Evolutionary conservation across 2,113 vertebrate genomes (phyloP).

Genomic region (Rhea americana): DNA sequence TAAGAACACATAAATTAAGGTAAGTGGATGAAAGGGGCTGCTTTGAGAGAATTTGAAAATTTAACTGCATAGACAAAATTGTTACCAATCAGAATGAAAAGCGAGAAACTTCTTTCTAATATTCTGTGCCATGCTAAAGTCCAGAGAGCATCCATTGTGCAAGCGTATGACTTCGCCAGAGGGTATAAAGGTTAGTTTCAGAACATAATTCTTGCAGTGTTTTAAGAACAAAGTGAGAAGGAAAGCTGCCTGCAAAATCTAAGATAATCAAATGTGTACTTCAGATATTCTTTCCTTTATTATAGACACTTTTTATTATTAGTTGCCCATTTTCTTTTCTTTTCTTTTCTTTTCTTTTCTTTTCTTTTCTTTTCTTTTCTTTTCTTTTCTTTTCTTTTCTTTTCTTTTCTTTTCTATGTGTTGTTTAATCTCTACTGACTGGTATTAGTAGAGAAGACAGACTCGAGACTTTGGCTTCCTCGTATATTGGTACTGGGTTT

Average conservation of each 20-base stretch:
- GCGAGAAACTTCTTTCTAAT: background rate
- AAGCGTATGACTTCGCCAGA: background rate
- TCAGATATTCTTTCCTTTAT: background rate
- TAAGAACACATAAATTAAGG: background rate
- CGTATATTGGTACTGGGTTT: background rate
- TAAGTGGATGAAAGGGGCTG: background rate
- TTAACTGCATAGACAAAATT: background rate
- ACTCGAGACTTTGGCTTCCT: background rate
- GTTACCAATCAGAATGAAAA: background rate
- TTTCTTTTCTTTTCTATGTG: background rate
- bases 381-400: no score
- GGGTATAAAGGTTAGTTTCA: background rate
- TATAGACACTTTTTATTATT: background rate
- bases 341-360: no score
- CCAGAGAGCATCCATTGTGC: background rate
- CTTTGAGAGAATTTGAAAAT: background rate
- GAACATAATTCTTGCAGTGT: background rate
- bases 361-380: background rate
- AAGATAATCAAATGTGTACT: background rate
- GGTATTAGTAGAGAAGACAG: background rate
- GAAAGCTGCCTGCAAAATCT: background rate
- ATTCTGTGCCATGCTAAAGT: background rate
- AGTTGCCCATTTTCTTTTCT: background rate
- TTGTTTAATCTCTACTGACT: background rate
- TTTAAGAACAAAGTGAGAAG: background rate